Percentiles rank a stretch among this genome's conserved stretches.
Conservation (phyloP, 2,113 vertebrate genomes). For the Ciconia maguari region DNA sequence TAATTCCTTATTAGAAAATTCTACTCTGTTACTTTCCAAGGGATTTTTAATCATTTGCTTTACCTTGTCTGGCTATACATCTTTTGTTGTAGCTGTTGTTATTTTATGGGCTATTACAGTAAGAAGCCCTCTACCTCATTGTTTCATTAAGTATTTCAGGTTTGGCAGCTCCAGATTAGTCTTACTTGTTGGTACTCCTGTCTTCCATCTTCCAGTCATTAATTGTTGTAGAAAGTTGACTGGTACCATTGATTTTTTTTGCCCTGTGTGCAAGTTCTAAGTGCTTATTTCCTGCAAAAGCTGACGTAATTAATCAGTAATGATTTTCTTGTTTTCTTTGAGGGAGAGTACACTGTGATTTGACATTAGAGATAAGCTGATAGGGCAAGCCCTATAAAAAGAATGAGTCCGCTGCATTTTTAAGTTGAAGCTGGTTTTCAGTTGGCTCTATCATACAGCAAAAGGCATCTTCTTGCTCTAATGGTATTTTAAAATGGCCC, state of each 20-base stretch:
- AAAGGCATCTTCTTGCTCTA: neutral
- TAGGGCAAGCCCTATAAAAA: neutral
- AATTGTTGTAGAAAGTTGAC: constrained; percentile 21
- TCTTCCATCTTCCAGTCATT: neutral
- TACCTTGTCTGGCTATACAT: neutral
- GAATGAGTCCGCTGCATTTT: neutral
- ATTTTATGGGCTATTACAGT: neutral
- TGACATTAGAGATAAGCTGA: neutral
- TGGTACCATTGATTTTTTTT: neutral
- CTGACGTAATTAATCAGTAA: constrained; percentile 49
- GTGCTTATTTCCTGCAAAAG: constrained; percentile 58
- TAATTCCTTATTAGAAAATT: neutral
- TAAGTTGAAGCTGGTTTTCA: neutral
- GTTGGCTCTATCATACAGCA: neutral
- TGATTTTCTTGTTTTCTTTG: constrained; percentile 14
- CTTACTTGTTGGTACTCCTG: neutral
- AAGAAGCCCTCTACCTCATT: neutral
- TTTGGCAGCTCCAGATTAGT: neutral
- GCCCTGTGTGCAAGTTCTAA: neutral
- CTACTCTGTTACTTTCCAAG: neutral
- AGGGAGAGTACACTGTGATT: neutral
- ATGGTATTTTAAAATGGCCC: neutral
- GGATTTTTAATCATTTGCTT: neutral
- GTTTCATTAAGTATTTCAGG: neutral
- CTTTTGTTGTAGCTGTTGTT: neutral